phyloP scores from a whole-genome alignment of 2,888 invertebrate genomes.

The Trissonchulus sp. region DNA sequence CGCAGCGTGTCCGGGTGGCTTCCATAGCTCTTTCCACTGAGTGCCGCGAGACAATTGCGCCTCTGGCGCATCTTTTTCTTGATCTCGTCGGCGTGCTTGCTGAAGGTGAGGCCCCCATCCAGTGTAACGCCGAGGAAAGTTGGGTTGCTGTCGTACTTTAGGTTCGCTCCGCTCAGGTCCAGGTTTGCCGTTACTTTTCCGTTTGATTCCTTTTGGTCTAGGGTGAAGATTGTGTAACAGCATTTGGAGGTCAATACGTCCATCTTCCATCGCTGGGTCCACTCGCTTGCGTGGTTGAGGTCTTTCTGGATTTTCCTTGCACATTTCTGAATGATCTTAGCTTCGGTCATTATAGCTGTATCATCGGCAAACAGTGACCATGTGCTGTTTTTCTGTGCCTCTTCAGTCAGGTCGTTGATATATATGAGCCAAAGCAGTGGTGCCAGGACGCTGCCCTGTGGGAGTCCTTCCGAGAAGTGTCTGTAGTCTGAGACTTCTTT shows the following conservation, averaged over 20 bases:
- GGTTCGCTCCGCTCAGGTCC: neutral
- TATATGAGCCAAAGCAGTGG: constrained; percentile 10
- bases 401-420: neutral
- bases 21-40: constrained; percentile 2
- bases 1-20: neutral
- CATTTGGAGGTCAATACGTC: neutral
- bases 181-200: neutral
- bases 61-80: neutral
- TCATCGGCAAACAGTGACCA: constrained; percentile 6
- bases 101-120: constrained; percentile 1
- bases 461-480: neutral
- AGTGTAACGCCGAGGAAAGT: constrained; percentile 6
- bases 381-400: no score
- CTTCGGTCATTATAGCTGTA: neutral
- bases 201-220: neutral
- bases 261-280: neutral
- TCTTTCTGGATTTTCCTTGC: neutral
- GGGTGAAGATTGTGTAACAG: constrained; percentile 6
- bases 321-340: neutral
- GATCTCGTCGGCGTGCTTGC: neutral
- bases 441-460: constrained; percentile 10
- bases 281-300: neutral
- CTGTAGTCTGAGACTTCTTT: neutral
- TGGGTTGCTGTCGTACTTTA: constrained; percentile 6
- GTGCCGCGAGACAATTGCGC: no score